Evolutionary conservation across 2,888 invertebrate species (phyloP).

Genomic region (Philhelius pedissequus): DNA sequence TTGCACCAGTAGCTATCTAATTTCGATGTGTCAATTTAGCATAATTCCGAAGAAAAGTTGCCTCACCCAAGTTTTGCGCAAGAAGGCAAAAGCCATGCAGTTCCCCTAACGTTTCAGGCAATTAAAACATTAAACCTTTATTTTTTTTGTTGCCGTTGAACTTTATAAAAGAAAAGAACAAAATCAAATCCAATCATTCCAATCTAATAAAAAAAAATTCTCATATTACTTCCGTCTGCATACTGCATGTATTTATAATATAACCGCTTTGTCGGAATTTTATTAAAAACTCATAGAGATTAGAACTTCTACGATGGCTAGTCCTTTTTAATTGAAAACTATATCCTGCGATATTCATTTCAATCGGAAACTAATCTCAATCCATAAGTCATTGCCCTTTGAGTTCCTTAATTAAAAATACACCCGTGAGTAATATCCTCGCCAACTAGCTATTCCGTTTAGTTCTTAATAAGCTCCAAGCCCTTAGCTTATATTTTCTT

Average conservation of each 20-base stretch:
- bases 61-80: too few species aligned
- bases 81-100: too few species aligned
- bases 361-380: slow-evolving; percentile 54
- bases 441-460: slow-evolving; percentile 29
- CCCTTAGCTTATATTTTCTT: background rate
- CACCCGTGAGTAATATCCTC: slow-evolving; percentile 42
- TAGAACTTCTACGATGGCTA: background rate
- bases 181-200: background rate
- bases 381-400: slow-evolving; percentile 53
- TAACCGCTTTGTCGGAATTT: background rate
- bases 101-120: too few species aligned
- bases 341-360: slow-evolving; percentile 27
- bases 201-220: background rate
- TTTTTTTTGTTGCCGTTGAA: background rate
- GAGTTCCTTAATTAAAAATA: slow-evolving; percentile 53
- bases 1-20: too few species aligned
- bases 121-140: too few species aligned
- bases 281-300: slow-evolving; percentile 3
- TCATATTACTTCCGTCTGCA: background rate
- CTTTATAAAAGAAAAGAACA: background rate
- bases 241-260: background rate
- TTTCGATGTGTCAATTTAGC: too few species aligned
- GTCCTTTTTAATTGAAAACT: slow-evolving; percentile 20
- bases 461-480: slow-evolving; percentile 46
- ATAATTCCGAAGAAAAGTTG: too few species aligned